Percentiles rank a stretch among this genome's conserved stretches.
phyloP scores from a whole-genome alignment of 2,888 invertebrate genomes.

The Augochlorella aurata region DNA sequence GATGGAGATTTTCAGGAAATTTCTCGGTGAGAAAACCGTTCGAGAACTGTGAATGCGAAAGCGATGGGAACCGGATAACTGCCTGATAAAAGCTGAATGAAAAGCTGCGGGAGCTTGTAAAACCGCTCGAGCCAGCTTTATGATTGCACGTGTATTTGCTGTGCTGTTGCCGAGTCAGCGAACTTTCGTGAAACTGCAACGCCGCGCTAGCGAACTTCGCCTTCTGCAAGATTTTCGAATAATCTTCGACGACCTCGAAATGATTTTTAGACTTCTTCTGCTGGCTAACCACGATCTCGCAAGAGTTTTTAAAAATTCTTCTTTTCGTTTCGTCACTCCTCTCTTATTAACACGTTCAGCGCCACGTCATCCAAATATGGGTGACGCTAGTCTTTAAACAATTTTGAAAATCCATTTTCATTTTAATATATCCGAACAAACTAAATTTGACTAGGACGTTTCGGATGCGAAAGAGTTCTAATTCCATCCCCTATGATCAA shows the following conservation, averaged over 20 bases:
- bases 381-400: too few relatives aligned
- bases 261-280: too few relatives aligned
- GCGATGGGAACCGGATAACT: not conserved
- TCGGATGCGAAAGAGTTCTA: too few relatives aligned
- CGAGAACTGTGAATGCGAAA: not conserved
- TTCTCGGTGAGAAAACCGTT: not conserved
- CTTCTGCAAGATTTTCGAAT: not conserved
- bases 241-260: not conserved
- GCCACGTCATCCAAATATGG: too few relatives aligned
- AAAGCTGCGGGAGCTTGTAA: not conserved
- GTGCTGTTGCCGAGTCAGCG: not conserved
- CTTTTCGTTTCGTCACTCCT: too few relatives aligned
- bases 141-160: not conserved
- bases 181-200: not conserved
- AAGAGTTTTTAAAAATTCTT: too few relatives aligned
- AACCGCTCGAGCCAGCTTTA: not conserved
- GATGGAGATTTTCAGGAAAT: slow-evolving; percentile 25
- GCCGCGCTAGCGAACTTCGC: not conserved
- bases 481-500: too few relatives aligned
- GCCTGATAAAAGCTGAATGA: slow-evolving; percentile 13
- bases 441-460: too few relatives aligned
- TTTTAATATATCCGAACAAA: too few relatives aligned
- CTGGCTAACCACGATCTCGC: too few relatives aligned
- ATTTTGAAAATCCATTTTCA: too few relatives aligned
- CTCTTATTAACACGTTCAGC: too few relatives aligned